Evolutionary conservation across 2,888 invertebrate species (phyloP).

Genomic region (Itoplectis maculator): DNA sequence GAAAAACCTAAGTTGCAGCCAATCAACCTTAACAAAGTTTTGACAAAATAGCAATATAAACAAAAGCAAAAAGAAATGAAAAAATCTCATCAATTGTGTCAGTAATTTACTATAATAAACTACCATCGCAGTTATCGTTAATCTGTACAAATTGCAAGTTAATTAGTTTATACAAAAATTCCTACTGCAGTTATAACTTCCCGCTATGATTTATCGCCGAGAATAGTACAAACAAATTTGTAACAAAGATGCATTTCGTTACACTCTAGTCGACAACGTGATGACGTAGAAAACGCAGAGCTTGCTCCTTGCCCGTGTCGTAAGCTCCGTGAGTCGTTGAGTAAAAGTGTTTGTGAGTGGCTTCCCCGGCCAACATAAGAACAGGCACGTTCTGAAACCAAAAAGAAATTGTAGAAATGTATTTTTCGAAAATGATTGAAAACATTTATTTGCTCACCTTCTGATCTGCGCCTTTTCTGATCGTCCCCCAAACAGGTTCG

Average conservation of each 20-base stretch:
- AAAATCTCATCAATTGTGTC: background rate
- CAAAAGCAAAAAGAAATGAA: background rate
- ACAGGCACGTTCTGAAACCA: conserved; percentile 83
- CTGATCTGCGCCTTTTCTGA: conserved; percentile 57
- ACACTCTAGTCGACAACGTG: conserved; percentile 64
- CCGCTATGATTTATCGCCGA: background rate
- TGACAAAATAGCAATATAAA: no score
- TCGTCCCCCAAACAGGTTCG: conserved; percentile 83
- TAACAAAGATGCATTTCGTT: conserved; percentile 10
- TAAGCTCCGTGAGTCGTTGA: conserved; percentile 90
- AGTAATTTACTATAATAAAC: background rate
- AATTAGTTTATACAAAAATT: conserved; percentile 16
- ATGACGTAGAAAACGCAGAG: conserved; percentile 82
- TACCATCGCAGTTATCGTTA: background rate
- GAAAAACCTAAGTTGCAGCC: no score
- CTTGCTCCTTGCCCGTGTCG: conserved; percentile 86
- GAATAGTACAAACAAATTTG: conserved; percentile 19
- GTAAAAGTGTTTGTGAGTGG: conserved; percentile 86
- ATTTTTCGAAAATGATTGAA: background rate
- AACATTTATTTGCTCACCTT: conserved; percentile 71
- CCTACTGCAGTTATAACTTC: background rate
- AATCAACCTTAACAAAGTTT: background rate
- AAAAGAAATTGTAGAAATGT: background rate
- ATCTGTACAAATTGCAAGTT: conserved; percentile 16
- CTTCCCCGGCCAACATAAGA: conserved; percentile 89